Base-by-base conservation (phyloP, 2,888 invertebrate species). In the Laothoe populi region DNA sequence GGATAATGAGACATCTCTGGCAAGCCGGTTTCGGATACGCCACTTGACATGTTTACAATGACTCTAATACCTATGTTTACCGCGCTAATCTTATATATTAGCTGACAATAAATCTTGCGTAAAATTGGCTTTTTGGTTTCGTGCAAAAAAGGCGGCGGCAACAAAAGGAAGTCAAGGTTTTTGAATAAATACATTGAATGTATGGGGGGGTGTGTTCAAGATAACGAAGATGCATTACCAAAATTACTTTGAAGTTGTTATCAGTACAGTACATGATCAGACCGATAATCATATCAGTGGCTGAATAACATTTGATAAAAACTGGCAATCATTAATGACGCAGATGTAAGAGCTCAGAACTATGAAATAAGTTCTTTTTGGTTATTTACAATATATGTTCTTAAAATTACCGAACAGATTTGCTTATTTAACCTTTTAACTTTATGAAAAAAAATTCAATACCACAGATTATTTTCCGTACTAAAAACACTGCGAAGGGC, bases 31-130 rank as follows among this genome's bases (percentile, higher is more conserved):
- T 53, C 11, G 16, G 31, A 31, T 35, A 35, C 31, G 31, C 19
- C 44, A 44, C 53, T 11, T 53, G 53, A 35, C 31, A 35, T 53
- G 11, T 53, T 53, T 53, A 53, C 53, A 35, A 53, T 49, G 35
- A 19, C n/a, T 11, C 16, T 53, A 53, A 53, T 8, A 19, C 35
- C 16, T 19, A 53, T 31, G 19, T 46, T 46, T 53, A 10, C 35
- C 7, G 19, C 19, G 16, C 19, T 53, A 53, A 53, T 53, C 53
- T 53, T 10, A 4, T 23, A 44, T 48, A 19, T 31, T 31, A 53
- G 35, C 53, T 19, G 53, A 35, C 53, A 19, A 35, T 53, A 53
- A 53, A 53, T 53, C 31, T 53, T 35, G 11, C 16, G 31, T 53
- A 31, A 11, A 53, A 35, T 35, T 31, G 10, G 19, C 19, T 11